phyloP scores from a whole-genome alignment of 2,113 vertebrate species.

The Carettochelys insculpta region DNA sequence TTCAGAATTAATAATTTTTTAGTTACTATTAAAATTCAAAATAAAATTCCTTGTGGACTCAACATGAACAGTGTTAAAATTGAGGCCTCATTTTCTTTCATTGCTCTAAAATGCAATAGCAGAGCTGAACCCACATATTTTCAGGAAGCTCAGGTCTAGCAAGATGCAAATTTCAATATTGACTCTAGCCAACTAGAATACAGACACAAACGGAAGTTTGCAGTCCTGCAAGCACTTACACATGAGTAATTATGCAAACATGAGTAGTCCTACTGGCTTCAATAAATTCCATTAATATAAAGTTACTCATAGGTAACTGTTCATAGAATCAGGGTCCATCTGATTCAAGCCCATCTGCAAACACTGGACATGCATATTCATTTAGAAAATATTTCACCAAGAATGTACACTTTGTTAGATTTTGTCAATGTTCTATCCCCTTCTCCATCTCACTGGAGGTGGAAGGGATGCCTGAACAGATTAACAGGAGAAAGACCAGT shows the following conservation, averaged over 20 bases:
- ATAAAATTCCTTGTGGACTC: fast-evolving
- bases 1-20: neutral
- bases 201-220: neutral
- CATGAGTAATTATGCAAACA: neutral
- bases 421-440: neutral
- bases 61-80: fast-evolving
- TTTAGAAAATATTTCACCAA: neutral
- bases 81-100: neutral
- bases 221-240: too few relatives aligned
- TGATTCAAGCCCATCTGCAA: neutral
- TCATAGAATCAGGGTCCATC: neutral
- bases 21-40: neutral
- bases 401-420: neutral
- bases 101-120: neutral
- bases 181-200: neutral
- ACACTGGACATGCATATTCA: fast-evolving
- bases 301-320: neutral
- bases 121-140: neutral
- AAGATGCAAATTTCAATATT: neutral
- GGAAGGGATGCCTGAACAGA: neutral
- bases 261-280: neutral
- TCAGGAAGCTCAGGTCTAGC: neutral
- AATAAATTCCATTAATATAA: neutral
- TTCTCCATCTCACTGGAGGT: neutral
- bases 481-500: neutral